These are phyloP conservation scores for Capromys pilorides DNA, from an alignment of 2,797 vertebrate species.

Conservation along the genomic window DNA sequence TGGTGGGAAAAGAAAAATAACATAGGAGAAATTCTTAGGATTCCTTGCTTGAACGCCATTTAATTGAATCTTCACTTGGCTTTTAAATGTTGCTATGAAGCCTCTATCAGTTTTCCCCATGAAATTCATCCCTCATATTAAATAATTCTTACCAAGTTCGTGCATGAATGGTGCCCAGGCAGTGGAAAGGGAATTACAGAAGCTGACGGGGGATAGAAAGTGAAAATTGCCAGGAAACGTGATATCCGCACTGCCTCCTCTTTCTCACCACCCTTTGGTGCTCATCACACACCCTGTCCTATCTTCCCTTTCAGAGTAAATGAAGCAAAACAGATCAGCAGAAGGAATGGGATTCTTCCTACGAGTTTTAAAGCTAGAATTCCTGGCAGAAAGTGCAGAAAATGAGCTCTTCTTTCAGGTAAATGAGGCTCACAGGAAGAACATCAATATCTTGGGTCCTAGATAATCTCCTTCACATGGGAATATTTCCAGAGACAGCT, in stretches of 20 bases:
- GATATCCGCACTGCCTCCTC: fast-evolving
- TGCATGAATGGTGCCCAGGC: not conserved
- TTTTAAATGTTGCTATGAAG: not conserved
- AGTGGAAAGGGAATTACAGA: conserved; percentile 43
- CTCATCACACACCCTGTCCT: not conserved
- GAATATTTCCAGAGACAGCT: not conserved
- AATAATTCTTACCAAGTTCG: conserved; percentile 32
- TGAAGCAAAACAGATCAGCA: not conserved
- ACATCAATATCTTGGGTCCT: not conserved
- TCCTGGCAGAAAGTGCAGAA: not conserved
- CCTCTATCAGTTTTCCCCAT: not conserved
- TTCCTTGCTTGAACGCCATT: not conserved
- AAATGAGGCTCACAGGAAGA: not conserved
- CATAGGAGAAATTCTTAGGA: not conserved
- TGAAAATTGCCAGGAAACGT: not conserved
- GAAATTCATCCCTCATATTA: conserved; percentile 5
- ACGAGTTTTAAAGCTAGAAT: not conserved
- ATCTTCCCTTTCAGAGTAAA: conserved; percentile 35
- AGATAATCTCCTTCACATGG: not conserved
- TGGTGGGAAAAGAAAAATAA: not conserved
- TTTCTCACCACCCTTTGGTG: fast-evolving
- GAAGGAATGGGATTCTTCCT: not conserved
- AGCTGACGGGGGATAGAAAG: not conserved
- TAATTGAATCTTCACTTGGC: not conserved
- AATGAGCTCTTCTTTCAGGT: conserved; percentile 8